Evolutionary conservation across 2,113 vertebrate genomes (phyloP).

Genomic region (Istiophorus platypterus): DNA sequence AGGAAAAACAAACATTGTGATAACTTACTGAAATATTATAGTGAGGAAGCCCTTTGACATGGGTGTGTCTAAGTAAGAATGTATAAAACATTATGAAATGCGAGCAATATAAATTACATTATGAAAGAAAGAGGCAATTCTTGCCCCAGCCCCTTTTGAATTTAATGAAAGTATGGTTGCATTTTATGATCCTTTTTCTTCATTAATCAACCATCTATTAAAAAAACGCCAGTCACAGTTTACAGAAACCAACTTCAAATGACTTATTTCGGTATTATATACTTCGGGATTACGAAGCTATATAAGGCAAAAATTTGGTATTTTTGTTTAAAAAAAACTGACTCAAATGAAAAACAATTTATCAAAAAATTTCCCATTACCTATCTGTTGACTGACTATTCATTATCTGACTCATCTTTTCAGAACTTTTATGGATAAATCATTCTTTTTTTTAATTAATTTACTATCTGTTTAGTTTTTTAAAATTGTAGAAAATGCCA

Average conservation of each 20-base stretch:
- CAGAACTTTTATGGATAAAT: not conserved
- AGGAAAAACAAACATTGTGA: constrained; percentile 24
- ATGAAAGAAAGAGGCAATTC: not conserved
- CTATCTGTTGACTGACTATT: not conserved
- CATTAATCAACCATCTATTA: not conserved
- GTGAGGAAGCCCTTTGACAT: constrained; percentile 17
- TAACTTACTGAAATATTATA: constrained; percentile 19
- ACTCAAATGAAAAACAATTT: no score
- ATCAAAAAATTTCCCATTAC: not conserved
- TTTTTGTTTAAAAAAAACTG: not conserved
- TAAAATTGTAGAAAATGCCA: not conserved
- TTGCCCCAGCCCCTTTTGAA: not conserved
- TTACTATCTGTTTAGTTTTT: not conserved
- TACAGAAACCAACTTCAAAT: not conserved
- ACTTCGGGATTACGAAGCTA: no score
- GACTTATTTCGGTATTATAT: not conserved
- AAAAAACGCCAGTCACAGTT: not conserved
- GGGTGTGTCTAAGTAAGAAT: not conserved
- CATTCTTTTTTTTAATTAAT: not conserved
- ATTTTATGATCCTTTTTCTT: not conserved
- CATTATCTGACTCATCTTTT: not conserved
- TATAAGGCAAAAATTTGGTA: not conserved
- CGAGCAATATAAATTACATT: constrained; percentile 1
- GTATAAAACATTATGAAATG: constrained; percentile 2
- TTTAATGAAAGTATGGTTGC: not conserved